Evolutionary conservation across 2,888 invertebrate genomes (phyloP), one percentile per base, ranked within the genome.

Genomic region (Atethmia centrago): DNA sequence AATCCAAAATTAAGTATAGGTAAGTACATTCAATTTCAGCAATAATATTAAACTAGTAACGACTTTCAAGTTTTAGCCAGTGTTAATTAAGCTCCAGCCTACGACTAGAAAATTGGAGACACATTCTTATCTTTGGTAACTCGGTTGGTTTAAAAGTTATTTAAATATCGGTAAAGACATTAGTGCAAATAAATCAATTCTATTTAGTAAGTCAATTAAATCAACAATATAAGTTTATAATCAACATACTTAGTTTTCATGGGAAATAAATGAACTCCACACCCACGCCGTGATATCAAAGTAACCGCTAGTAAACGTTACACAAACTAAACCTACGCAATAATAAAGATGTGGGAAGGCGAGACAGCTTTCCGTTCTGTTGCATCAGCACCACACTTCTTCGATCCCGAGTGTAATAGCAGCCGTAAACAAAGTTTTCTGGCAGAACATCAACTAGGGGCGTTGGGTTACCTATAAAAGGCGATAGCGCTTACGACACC

Each of bases 401-500:
- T 72, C 84, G 87, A 85, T 79, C 63, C 55, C 56, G 56, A 79
- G 49, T 84, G 77, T 71, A 84, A 86, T 79, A 83, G 86, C 87
- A 89, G 84, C 83, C 83, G 76, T 88, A 82, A 83, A 82, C 83
- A 85, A 71, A 76, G 65, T 77, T 84, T 87, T 89, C 87, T 85
- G 87, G 86, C 83, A 87, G 89, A 89, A 89, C 89, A 88, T 84
- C 85, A 76, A 86, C 84, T 87, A 78, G 85, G 72, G 65, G 89
- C 71, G 78, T 91, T 89, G 74, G 77, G 84, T 91, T 90, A 90
- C 91, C 83, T 83, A 78, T 73, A 78, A 53, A 86, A 83, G 79
- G 71, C 72, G 87, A 88, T 85, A 88, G 83, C 76, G 85, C 71
- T 82, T 80, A 84, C 79, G 82, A 86, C 78, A 77, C 71, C 62